These are phyloP conservation scores for Esox niger DNA, from an alignment of 2,113 vertebrate species.

Conservation along the genomic window DNA sequence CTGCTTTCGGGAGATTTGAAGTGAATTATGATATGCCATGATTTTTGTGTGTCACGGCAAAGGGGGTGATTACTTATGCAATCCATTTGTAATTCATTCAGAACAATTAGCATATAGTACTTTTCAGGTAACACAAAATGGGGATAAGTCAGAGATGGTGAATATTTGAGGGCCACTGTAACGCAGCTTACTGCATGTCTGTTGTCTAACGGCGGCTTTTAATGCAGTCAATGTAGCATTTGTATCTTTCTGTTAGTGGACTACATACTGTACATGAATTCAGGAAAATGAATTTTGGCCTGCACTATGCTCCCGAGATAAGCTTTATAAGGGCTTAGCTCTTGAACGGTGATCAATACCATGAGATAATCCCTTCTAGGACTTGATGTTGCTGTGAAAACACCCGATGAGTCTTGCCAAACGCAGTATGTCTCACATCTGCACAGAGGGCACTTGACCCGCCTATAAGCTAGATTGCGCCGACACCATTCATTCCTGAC, in stretches of 20 bases:
- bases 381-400: not conserved
- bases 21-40: no score
- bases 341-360: not conserved
- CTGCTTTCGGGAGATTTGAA: no score
- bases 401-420: not conserved
- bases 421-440: not conserved
- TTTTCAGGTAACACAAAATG: no score
- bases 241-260: not conserved
- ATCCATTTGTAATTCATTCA: no score
- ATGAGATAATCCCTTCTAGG: not conserved
- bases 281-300: not conserved
- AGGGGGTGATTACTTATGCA: no score
- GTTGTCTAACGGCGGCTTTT: not conserved
- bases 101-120: no score
- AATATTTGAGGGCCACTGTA: no score
- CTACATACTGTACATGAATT: not conserved
- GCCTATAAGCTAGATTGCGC: slow-evolving; percentile 31
- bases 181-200: not conserved
- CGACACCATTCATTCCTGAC: not conserved
- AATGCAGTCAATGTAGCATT: not conserved
- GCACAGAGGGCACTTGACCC: not conserved
- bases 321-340: not conserved
- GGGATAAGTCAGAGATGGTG: no score
- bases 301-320: not conserved
- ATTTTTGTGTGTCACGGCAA: no score